Percentiles rank a stretch among this genome's conserved stretches.
These are phyloP conservation scores for Spicauda simplicius DNA, from an alignment of 2,888 invertebrate species.

Conservation along the genomic window DNA sequence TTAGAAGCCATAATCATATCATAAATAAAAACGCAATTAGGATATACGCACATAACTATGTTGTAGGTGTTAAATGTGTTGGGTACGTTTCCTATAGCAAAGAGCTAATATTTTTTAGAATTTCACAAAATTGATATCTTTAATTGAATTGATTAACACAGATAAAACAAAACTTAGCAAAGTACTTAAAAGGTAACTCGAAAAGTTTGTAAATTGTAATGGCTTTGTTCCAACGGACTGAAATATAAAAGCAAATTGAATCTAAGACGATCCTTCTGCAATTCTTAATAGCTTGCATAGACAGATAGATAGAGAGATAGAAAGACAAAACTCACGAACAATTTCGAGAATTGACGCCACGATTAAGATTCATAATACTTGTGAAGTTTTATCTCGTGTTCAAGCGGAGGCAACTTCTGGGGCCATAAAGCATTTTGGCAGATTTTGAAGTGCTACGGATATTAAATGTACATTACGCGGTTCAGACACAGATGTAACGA, in stretches of 20 bases:
- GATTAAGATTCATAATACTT: constrained; percentile 83
- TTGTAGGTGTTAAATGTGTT: too few relatives aligned
- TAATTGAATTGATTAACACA: too few relatives aligned
- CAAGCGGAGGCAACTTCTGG: constrained; percentile 60
- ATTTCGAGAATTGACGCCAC: constrained; percentile 77
- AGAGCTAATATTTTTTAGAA: too few relatives aligned
- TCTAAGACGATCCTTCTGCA: not conserved
- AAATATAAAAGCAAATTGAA: not conserved
- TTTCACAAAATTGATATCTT: too few relatives aligned
- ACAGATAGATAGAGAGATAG: not conserved
- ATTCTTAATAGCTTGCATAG: not conserved
- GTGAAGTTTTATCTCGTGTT: constrained; percentile 78
- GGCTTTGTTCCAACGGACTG: not conserved
- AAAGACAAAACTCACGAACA: constrained; percentile 71
- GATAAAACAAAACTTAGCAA: too few relatives aligned
- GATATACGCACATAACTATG: too few relatives aligned
- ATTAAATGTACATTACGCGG: constrained; percentile 79
- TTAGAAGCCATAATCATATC: too few relatives aligned
- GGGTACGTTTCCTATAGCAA: too few relatives aligned
- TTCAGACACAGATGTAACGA: constrained; percentile 68
- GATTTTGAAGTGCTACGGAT: constrained; percentile 76
- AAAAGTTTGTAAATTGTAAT: too few relatives aligned
- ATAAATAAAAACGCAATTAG: too few relatives aligned
- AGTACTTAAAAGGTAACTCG: too few relatives aligned
- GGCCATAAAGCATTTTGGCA: constrained; percentile 83